Base-by-base conservation (phyloP, 2,888 invertebrate genomes). In the Lysandra bellargus region DNA sequence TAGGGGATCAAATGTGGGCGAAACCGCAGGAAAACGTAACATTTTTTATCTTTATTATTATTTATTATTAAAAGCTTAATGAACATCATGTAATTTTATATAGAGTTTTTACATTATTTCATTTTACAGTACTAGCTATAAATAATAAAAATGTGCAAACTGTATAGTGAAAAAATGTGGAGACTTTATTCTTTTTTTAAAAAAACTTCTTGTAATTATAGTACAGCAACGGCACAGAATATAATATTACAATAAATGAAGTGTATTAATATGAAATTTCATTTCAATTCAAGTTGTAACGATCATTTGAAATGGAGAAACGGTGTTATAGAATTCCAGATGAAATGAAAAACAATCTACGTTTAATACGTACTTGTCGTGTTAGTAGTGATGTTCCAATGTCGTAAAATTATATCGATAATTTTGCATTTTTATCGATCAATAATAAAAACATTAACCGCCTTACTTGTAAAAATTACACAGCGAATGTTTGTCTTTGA, bases 311-410 rank as follows among this genome's bases (percentile, higher is more conserved):
- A 79, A 79, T 80, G 75, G 60, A 72, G 78, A 78, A 78, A 80
- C 76, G 60, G 78, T 80, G 80, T 79, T 64, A 81, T 79, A 78
- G 77, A 80, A 79, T 77, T 78, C 64, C 57, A 40, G 78, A 75
- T 81, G 78, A 74, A 78, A 79, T 78, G 77, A 79, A 75, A 73
- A 76, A 57, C 57, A 53, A 57, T 78, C 72, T 76, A 76, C 57
- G 53, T 76, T 49, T 57, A 57, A 57, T 76, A 69, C 33, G 33
- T 33, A 33, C 33, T 76, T 57, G 37, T 53, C 33, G 33, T 33
- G 7, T 53, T 53, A 2, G 30, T 57, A 53, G 30, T 9, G 44
- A 75, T 75, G 44, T 44, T 33, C 30, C 44, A 49, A 49, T 49
- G 1, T 30, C 33, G 3, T 23, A 30, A 33, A 69, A 69, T 17